Evolutionary conservation across 2,888 invertebrate species (phyloP), one percentile per base, ranked within the genome.

Genomic region (Lagria hirta): DNA sequence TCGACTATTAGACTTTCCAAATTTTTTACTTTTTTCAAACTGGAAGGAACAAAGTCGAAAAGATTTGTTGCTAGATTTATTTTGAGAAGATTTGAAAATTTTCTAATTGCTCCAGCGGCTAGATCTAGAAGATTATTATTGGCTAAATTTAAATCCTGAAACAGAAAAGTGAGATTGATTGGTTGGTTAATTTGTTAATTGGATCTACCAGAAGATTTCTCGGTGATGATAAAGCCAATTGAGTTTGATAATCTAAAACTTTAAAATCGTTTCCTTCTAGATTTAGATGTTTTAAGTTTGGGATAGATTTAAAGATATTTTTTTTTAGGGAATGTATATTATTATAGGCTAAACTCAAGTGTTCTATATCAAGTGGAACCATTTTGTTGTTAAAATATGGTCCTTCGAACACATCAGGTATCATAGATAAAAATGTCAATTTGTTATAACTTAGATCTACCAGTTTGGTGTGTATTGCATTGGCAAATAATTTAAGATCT

Each of bases 391-490:
- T 67, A 43, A 74, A 75, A 63, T 81, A 83, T 0, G 79, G 79
- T 0, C 84, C 85, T 58, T 80, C 80, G 66, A 85, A 84, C 41
- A 82, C 77, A 55, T 83, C 81, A 10, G 80, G 74, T 28, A 76
- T 72, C 21, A 85, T 62, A 18, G 77, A 76, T 41, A 82, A 81
- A 79, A 80, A 76, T 57, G 75, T 71, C 38, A 81, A 69, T 14
- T 60, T 60, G 58, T 81, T 81, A 54, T 77, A 74, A 65, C 80
- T 79, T 46, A 81, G 65, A 61, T 81, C 80, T 58, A 81, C 67
- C 49, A 74, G 77, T 24, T 74, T 73, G 20, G 80, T 63, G 5
- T 30, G 15, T 7, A 14, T 4, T 3, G 17, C n/a, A 5, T 75
- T 73, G 28, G 71, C 71, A 60, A 81, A 79, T 1, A 77, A 72